These are phyloP conservation scores for Phrynocephalus guinanensis DNA, from an alignment of 2,797 vertebrate genomes.

Conservation along the genomic window DNA sequence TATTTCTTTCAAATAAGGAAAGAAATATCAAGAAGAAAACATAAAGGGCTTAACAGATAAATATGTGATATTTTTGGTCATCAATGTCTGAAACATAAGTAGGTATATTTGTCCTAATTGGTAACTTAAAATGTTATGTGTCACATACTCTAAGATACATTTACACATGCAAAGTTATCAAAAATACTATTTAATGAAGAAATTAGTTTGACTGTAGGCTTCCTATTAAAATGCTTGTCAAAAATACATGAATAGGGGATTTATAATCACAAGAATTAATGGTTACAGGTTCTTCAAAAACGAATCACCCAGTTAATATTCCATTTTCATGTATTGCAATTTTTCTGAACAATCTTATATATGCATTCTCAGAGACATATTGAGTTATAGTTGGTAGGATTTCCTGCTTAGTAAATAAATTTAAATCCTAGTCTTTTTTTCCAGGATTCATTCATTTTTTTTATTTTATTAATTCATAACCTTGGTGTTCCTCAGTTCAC, in stretches of 20 bases:
- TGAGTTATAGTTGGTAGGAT: background rate
- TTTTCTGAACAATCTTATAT: background rate
- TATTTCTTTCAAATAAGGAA: too few relatives aligned
- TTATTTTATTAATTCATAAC: too few relatives aligned
- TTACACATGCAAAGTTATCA: too few relatives aligned
- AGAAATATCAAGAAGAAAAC: too few relatives aligned
- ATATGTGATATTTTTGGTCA: too few relatives aligned
- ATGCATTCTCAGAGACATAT: background rate
- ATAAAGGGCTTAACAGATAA: too few relatives aligned
- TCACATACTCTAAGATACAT: too few relatives aligned
- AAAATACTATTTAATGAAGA: background rate
- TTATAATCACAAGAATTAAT: background rate
- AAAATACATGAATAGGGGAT: background rate
- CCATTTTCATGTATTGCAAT: background rate
- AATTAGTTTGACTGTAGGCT: background rate
- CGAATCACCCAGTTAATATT: background rate
- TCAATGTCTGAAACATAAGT: too few relatives aligned
- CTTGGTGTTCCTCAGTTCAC: background rate
- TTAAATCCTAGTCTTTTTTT: background rate
- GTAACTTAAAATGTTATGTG: too few relatives aligned
- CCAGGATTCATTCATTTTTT: background rate
- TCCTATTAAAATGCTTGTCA: background rate
- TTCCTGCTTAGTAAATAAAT: background rate
- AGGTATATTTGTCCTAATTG: too few relatives aligned
- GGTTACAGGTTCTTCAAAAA: background rate